Conservation (phyloP, 2,888 invertebrate genomes). For the Incurvaria masculella region DNA sequence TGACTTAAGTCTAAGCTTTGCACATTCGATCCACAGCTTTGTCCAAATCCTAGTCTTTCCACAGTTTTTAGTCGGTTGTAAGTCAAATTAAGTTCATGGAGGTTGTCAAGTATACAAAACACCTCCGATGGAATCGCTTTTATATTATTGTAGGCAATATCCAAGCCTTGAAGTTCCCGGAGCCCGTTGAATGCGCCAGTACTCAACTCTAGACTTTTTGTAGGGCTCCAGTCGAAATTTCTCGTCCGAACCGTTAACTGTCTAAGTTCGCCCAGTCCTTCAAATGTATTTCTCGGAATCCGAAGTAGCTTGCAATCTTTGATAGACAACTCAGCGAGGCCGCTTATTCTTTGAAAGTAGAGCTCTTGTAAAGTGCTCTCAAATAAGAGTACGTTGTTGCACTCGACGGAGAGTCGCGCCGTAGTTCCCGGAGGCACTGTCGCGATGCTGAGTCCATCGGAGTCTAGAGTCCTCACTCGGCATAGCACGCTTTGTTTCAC, state of each 20-base stretch:
- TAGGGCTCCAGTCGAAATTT: conserved; percentile 76
- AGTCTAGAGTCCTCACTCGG: conserved; percentile 67
- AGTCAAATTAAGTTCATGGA: conserved; percentile 81
- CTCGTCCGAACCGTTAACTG: conserved; percentile 74
- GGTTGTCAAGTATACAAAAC: conserved; percentile 75
- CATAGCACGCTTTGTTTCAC: conserved; percentile 59
- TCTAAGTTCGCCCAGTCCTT: conserved; percentile 75
- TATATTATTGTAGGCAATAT: conserved; percentile 82
- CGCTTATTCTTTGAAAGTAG: conserved; percentile 68
- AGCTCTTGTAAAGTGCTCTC: conserved; percentile 74
- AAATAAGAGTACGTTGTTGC: conserved; percentile 73
- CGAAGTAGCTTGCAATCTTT: conserved; percentile 77
- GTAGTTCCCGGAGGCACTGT: conserved; percentile 65
- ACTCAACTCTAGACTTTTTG: conserved; percentile 71
- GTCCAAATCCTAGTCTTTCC: conserved; percentile 69
- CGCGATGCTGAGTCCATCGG: conserved; percentile 63
- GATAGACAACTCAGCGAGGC: conserved; percentile 71
- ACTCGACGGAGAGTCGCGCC: conserved; percentile 68
- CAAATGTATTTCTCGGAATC: conserved; percentile 73
- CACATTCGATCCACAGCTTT: conserved; percentile 65
- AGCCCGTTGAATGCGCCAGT: conserved; percentile 71
- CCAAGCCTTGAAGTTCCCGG: conserved; percentile 73
- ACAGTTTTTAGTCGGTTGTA: conserved; percentile 77
- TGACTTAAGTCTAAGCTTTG: conserved; percentile 76
- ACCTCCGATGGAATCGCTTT: conserved; percentile 74